Conservation (phyloP, 2,113 vertebrate genomes). For the Salvator merianae region DNA sequence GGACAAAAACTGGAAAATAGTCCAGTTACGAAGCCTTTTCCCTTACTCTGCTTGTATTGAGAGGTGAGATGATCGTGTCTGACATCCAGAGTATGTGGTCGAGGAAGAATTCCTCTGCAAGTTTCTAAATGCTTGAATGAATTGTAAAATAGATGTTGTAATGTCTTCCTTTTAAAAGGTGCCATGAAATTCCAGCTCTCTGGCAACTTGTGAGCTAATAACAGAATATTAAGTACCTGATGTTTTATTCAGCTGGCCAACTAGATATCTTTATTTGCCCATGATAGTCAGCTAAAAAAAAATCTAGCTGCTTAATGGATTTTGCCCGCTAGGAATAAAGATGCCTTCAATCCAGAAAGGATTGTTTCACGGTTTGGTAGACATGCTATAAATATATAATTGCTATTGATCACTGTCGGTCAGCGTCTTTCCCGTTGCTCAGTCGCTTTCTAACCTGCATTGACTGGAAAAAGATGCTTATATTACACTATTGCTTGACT, state of each 20-base stretch:
- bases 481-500: slow-evolving; percentile 68
- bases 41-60: not conserved
- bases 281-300: not conserved
- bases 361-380: slow-evolving; percentile 66
- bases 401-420: slow-evolving; percentile 86
- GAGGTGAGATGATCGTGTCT: not conserved
- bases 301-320: slow-evolving; percentile 11
- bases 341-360: slow-evolving; percentile 50
- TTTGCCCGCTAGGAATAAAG: slow-evolving; percentile 35
- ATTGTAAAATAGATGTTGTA: not conserved
- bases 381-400: slow-evolving; percentile 92
- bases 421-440: slow-evolving; percentile 68
- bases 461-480: slow-evolving; percentile 73
- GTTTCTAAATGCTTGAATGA: not conserved
- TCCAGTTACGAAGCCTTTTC: not conserved
- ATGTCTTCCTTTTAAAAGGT: not conserved
- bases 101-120: slow-evolving; percentile 1
- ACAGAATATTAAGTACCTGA: not conserved
- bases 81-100: not conserved
- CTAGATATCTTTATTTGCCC: not conserved
- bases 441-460: slow-evolving; percentile 78
- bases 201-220: not conserved
- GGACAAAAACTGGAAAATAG: not conserved
- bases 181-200: not conserved
- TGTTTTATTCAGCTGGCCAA: not conserved